Conservation (phyloP, 2,113 vertebrate species). For the Phyllostomus discolor region DNA sequence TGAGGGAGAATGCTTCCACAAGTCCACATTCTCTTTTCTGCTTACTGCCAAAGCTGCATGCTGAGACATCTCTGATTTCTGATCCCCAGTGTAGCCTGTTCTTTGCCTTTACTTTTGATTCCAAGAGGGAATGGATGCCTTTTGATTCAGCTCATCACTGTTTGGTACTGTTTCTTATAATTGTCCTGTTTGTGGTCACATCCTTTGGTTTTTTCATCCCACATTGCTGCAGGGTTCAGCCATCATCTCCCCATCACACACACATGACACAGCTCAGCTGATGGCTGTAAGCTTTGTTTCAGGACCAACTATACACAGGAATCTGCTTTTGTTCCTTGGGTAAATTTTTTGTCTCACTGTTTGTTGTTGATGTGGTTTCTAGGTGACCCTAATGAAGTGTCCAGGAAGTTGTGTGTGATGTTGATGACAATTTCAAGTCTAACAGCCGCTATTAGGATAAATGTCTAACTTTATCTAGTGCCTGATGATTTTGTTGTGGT, state of each 20-base stretch:
- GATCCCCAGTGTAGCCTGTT: not conserved
- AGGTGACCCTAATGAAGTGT: conserved; percentile 55
- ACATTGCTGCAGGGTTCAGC: not conserved
- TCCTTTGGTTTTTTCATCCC: not conserved
- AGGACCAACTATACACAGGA: not conserved
- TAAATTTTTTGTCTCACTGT: not conserved
- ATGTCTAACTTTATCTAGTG: not conserved
- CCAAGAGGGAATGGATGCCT: not conserved
- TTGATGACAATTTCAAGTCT: conserved; percentile 30
- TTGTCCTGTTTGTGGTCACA: not conserved
- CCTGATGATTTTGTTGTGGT: conserved; percentile 8
- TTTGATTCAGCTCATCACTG: not conserved
- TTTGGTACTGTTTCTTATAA: not conserved
- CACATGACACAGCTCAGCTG: not conserved
- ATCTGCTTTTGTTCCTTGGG: not conserved
- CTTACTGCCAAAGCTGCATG: not conserved
- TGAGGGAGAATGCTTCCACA: not conserved
- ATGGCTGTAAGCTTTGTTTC: not conserved
- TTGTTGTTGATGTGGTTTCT: conserved; percentile 30
- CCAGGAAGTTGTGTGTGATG: not conserved
- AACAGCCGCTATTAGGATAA: conserved; percentile 5
- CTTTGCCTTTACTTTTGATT: not conserved
- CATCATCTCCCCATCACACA: not conserved
- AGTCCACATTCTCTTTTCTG: not conserved
- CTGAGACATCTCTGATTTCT: not conserved